A percentile compares a stretch with the other conserved stretches of the same genome.
Evolutionary conservation across 2,113 vertebrate species (phyloP).

Genomic region (Dicerorhinus sumatrensis): DNA sequence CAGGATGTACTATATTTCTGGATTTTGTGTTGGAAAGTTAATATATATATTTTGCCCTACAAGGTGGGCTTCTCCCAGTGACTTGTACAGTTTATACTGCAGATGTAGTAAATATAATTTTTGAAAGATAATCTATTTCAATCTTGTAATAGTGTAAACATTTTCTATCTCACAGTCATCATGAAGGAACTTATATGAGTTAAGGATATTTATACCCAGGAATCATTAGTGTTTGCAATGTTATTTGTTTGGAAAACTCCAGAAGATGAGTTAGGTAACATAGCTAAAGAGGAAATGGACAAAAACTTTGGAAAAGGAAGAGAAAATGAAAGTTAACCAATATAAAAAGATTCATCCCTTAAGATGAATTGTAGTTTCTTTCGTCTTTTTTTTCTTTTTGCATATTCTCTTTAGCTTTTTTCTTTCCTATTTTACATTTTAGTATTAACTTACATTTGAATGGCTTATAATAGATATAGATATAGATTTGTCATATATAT

Average conservation of each 20-base stretch:
- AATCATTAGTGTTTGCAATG: conserved; percentile 43
- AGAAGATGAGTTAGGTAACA: conserved; percentile 4
- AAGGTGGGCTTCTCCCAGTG: conserved; percentile 71
- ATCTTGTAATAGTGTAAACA: conserved; percentile 76
- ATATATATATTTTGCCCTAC: conserved; percentile 69
- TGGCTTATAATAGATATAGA: neutral
- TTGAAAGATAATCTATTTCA: conserved; percentile 73
- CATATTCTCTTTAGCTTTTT: neutral
- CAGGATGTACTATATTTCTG: conserved; percentile 62
- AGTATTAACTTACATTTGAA: neutral
- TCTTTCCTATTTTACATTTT: neutral
- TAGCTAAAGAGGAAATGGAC: neutral
- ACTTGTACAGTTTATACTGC: conserved; percentile 76
- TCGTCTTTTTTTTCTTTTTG: neutral
- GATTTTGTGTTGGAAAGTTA: conserved; percentile 79
- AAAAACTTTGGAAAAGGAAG: neutral
- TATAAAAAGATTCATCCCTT: neutral
- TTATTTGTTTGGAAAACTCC: conserved; percentile 62
- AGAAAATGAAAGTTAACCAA: neutral
- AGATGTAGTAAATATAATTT: conserved; percentile 84
- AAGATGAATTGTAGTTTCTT: neutral
- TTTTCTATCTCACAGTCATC: conserved; percentile 64
- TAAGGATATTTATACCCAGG: conserved; percentile 44
- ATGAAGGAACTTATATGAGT: conserved; percentile 53
- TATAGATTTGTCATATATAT: neutral